These are phyloP conservation scores for Aurelia sp. DNA, from an alignment of 30 jellyfish, hydroid and myxozoan species.

Conservation along the genomic window DNA sequence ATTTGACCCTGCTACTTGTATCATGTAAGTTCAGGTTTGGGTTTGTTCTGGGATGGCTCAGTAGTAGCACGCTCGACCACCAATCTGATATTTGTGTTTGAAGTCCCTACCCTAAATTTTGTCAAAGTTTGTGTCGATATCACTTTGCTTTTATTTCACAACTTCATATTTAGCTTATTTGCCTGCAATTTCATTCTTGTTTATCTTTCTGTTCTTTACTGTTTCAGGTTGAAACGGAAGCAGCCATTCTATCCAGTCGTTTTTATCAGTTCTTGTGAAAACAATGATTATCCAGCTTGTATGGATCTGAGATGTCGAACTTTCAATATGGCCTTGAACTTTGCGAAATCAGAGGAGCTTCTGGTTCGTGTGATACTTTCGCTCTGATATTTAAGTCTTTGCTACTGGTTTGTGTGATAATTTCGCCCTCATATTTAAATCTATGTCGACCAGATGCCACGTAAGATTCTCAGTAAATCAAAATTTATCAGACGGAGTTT, in stretches of 20 bases:
- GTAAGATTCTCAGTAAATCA: neutral
- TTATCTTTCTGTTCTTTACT: too few relatives aligned
- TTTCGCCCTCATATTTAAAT: too few relatives aligned
- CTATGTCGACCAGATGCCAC: neutral
- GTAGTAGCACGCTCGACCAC: too few relatives aligned
- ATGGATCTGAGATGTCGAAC: slow-evolving; percentile 66
- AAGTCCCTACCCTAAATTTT: too few relatives aligned
- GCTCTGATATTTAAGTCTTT: too few relatives aligned
- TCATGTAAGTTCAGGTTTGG: slow-evolving; percentile 47
- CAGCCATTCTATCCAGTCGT: slow-evolving; percentile 58
- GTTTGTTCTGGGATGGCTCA: too few relatives aligned
- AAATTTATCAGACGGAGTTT: neutral
- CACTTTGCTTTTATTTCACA: too few relatives aligned
- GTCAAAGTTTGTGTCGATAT: too few relatives aligned
- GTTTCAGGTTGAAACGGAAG: slow-evolving; percentile 52
- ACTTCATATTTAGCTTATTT: too few relatives aligned
- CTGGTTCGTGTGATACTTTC: slow-evolving; percentile 20
- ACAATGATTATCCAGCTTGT: slow-evolving; percentile 30
- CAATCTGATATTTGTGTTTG: too few relatives aligned
- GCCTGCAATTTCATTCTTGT: too few relatives aligned
- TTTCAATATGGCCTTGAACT: slow-evolving; percentile 47
- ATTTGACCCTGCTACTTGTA: slow-evolving; percentile 85
- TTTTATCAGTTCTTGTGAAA: slow-evolving; percentile 62
- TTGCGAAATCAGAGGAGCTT: slow-evolving; percentile 60
- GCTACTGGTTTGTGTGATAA: slow-evolving; percentile 28